These are phyloP conservation scores for Anarsia innoxiella DNA, from an alignment of 2,888 invertebrate genomes.

Conservation along the genomic window DNA sequence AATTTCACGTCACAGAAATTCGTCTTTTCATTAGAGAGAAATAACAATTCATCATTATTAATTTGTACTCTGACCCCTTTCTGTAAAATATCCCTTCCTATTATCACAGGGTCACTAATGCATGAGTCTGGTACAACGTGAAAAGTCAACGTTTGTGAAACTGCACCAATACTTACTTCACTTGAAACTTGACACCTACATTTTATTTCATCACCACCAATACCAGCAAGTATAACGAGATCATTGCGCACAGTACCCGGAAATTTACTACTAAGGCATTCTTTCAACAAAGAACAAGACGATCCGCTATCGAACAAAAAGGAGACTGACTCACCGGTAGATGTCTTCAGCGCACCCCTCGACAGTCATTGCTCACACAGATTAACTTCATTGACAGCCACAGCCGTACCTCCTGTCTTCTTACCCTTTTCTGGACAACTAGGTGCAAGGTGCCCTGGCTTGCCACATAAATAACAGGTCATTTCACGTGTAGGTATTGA, in stretches of 20 bases:
- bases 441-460: constrained; percentile 13
- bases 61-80: background rate
- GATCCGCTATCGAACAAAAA: constrained; percentile 24
- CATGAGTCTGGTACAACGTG: constrained; percentile 11
- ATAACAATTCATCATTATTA: background rate
- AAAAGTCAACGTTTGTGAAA: constrained; percentile 9
- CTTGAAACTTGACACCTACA: constrained; percentile 11
- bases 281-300: constrained; percentile 21
- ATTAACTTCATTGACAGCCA: background rate
- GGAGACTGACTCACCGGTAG: constrained; percentile 19
- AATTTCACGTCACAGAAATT: background rate
- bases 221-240: constrained; percentile 20
- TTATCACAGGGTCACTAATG: constrained; percentile 7
- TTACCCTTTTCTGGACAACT: constrained; percentile 12
- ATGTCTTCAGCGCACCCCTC: constrained; percentile 14
- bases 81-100: constrained; percentile 13
- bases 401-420: constrained; percentile 3
- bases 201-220: constrained; percentile 18
- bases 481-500: background rate
- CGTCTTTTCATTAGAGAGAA: background rate
- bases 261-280: constrained; percentile 12
- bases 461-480: constrained; percentile 8
- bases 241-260: constrained; percentile 8
- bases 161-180: constrained; percentile 1
- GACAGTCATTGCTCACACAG: constrained; percentile 7